Conservation (phyloP, 2,888 invertebrate species). For the Oasisia sp. region DNA sequence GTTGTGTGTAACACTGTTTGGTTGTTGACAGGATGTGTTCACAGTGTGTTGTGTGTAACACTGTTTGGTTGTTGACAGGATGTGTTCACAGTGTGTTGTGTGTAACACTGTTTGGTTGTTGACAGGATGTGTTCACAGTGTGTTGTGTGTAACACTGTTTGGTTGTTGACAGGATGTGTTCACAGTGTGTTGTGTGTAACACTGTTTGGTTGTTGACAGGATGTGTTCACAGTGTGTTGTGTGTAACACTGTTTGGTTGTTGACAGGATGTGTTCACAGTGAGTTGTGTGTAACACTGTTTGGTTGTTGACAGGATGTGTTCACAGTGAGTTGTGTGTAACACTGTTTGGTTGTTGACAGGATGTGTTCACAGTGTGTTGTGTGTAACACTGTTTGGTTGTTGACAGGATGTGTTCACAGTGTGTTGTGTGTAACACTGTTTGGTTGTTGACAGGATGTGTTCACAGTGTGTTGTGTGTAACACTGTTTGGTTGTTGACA, state of each 20-base stretch:
- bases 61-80: neutral
- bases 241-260: neutral
- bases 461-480: constrained; percentile 66
- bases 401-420: constrained; percentile 64
- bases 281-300: constrained; percentile 46
- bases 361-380: constrained; percentile 65
- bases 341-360: constrained; percentile 43
- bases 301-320: constrained; percentile 58
- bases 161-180: constrained; percentile 61
- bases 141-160: too few species aligned
- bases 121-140: too few species aligned
- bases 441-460: constrained; percentile 55
- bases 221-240: constrained; percentile 65
- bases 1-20: neutral
- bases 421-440: constrained; percentile 52
- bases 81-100: neutral
- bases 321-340: constrained; percentile 65
- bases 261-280: constrained; percentile 65
- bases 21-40: neutral
- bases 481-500: constrained; percentile 39
- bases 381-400: neutral
- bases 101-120: neutral
- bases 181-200: constrained; percentile 63
- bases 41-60: neutral
- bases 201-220: constrained; percentile 46